Base-by-base conservation (phyloP, 2,113 vertebrate species). In the Ochotona princeps region DNA sequence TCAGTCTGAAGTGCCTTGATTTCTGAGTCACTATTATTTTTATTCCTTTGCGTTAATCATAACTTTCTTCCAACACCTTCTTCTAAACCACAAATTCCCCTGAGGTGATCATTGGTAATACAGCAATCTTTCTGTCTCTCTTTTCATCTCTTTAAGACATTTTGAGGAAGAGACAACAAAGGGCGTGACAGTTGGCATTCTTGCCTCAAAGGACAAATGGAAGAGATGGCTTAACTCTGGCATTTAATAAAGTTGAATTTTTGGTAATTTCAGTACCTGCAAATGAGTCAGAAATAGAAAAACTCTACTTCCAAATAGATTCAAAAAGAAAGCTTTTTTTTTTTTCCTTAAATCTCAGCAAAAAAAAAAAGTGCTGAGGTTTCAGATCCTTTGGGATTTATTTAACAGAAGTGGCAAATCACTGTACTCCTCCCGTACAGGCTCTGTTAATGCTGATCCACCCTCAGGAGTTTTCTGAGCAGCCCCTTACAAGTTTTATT, bases 21-120 rank as follows among this genome's bases (percentile, higher is more conserved):
- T 96, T 94, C 63, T 92, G 81, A 87, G 80, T 87, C 90, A 89
- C 76, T 96, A 75, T 93, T 91, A 65, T 75, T 86, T 90, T 90
- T 89, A 44, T 91, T 75, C 72, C 57, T 94, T 95, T 79, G 26
- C 13, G 26, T 90, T 93, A 94, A 94, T 87, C 51, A 78, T 87
- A 91, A 82, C 30, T 84, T 94, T 96, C 57, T 95, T 85, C 88
- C 69, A 94, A 84, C 13, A 93, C 32, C 11, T 92, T 92, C 25
- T 94, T 86, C 26, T 93, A 95, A 95, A 72, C 82, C 63, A 94
- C 63, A 93, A 81, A 91, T 89, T 81, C 25, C 28, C 73, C 67
- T 81, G 35, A 96, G 93, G 30, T 69, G 30, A 21, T 94, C 81
- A 87, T 91, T 51, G 35, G 65, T 86, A 89, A 80, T 72, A 87